Evolutionary conservation across 2,797 vertebrate genomes (phyloP).

Genomic region (Apogon talboti): DNA sequence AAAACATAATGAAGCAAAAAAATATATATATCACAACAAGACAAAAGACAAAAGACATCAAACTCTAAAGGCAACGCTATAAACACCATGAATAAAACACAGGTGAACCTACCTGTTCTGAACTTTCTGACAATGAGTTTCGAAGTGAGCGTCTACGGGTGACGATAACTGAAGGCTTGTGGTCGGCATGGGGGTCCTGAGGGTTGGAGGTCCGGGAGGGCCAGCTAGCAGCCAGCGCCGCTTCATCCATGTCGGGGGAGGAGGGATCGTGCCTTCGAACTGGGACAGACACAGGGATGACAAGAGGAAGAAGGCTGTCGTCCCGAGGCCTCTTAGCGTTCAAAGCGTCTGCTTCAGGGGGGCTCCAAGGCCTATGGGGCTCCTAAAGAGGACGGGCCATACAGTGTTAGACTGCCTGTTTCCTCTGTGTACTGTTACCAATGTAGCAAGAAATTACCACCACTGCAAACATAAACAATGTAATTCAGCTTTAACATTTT

Average conservation of each 20-base stretch:
- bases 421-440: background rate
- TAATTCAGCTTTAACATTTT: too few species aligned
- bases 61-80: background rate
- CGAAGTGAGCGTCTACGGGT: constrained; percentile 91
- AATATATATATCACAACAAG: too few species aligned
- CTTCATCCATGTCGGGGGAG: constrained; percentile 80
- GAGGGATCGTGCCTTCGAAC: constrained; percentile 86
- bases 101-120: constrained; percentile 85
- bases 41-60: too few species aligned
- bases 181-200: constrained; percentile 83
- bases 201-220: constrained; percentile 65
- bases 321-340: constrained; percentile 86
- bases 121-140: constrained; percentile 84
- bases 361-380: constrained; percentile 81
- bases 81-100: background rate
- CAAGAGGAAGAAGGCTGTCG: constrained; percentile 91
- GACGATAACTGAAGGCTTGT: constrained; percentile 94
- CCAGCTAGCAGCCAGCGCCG: constrained; percentile 79
- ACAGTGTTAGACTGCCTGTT: background rate
- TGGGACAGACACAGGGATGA: constrained; percentile 97
- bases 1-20: too few species aligned
- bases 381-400: constrained; percentile 59
- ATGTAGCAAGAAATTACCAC: too few species aligned
- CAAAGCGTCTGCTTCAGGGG: constrained; percentile 71
- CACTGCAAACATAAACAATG: too few species aligned